These are phyloP conservation scores for Anser cygnoides DNA, from an alignment of 2,113 vertebrate genomes.

Conservation along the genomic window DNA sequence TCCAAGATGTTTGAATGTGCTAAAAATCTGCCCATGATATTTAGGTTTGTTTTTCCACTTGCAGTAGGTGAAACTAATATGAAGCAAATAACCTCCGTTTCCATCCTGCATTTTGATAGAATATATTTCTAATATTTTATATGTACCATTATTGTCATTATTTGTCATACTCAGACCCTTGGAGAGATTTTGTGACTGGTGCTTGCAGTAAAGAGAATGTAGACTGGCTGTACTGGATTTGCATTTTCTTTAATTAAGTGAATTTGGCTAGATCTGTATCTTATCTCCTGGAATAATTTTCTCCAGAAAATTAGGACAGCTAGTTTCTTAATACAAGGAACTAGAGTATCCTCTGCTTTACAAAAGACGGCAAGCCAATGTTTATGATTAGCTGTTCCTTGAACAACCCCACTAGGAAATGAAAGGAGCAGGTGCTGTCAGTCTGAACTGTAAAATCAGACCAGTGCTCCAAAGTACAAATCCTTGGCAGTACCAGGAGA, in stretches of 20 bases:
- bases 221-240: neutral
- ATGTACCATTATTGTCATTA: neutral
- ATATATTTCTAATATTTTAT: neutral
- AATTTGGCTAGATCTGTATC: conserved; percentile 17
- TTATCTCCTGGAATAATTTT: conserved; percentile 17
- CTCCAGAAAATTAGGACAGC: neutral
- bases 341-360: neutral
- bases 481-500: neutral
- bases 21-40: neutral
- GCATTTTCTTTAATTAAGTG: conserved; percentile 46
- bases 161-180: neutral
- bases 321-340: neutral
- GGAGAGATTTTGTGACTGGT: neutral
- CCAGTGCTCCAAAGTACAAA: neutral
- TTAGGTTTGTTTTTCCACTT: neutral
- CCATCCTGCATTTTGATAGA: neutral
- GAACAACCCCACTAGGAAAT: neutral
- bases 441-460: neutral
- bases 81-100: neutral
- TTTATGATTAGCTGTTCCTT: neutral
- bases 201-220: neutral
- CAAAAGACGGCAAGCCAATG: neutral
- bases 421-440: neutral
- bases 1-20: neutral
- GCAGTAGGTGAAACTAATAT: neutral